Percentiles rank a stretch among this genome's conserved stretches.
These are phyloP conservation scores for Ophonus ardosiacus DNA, from an alignment of 2,888 invertebrate species.

Conservation along the genomic window DNA sequence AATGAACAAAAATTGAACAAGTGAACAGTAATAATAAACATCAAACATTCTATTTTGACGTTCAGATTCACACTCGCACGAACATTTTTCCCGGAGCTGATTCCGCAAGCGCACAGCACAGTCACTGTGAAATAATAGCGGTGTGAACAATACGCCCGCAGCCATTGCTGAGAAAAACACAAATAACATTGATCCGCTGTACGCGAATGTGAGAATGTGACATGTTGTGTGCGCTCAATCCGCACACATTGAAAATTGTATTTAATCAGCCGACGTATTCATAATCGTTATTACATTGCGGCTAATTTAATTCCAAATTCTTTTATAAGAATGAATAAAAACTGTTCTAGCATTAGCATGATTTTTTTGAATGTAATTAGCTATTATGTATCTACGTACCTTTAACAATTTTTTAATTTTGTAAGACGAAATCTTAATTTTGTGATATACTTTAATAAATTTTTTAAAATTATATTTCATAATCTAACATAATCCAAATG, in stretches of 20 bases:
- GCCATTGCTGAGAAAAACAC: slow-evolving; percentile 43
- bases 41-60: slow-evolving; percentile 16
- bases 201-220: not conserved
- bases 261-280: not conserved
- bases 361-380: too few species aligned
- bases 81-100: not conserved
- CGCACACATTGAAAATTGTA: not conserved
- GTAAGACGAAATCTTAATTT: too few species aligned
- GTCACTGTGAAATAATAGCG: slow-evolving; percentile 39
- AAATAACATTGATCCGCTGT: slow-evolving; percentile 42
- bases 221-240: slow-evolving; percentile 4
- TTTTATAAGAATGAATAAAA: not conserved
- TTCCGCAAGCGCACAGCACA: slow-evolving; percentile 5
- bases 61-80: slow-evolving; percentile 27
- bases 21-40: slow-evolving; percentile 27
- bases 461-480: too few species aligned
- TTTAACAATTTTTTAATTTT: too few species aligned
- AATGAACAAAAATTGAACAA: slow-evolving; percentile 7
- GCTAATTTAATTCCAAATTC: not conserved
- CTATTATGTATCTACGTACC: too few species aligned
- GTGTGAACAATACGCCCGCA: slow-evolving; percentile 13
- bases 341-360: too few species aligned
- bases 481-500: too few species aligned
- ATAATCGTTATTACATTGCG: not conserved
- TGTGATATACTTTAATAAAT: too few species aligned